These are phyloP conservation scores for Agapornis canus DNA, from an alignment of 2,797 vertebrate species.

Conservation along the genomic window DNA sequence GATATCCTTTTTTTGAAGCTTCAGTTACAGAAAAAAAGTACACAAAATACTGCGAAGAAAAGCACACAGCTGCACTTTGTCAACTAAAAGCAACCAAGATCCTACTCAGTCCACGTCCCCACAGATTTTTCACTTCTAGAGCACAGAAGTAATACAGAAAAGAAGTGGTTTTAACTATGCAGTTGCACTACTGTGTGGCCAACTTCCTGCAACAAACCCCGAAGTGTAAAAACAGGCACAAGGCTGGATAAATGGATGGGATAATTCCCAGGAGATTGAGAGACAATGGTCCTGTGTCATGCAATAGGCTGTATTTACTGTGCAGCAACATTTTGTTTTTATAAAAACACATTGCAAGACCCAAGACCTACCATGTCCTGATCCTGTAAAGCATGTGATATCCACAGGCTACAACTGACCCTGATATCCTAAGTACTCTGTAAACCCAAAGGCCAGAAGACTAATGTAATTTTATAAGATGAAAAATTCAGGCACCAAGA, in stretches of 20 bases:
- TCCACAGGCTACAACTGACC: neutral
- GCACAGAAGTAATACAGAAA: neutral
- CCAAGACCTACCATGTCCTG: neutral
- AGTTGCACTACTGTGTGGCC: neutral
- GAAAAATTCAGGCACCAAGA: neutral
- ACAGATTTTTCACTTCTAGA: neutral
- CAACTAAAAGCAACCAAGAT: neutral
- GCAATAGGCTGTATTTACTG: neutral
- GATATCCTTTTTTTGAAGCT: neutral
- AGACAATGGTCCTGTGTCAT: accelerated
- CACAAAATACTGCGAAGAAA: neutral
- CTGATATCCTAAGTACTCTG: neutral
- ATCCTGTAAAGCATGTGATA: accelerated
- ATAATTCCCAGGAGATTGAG: neutral
- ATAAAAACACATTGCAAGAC: neutral
- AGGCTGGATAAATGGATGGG: neutral
- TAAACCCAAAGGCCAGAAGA: neutral
- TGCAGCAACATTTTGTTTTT: neutral
- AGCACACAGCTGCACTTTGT: neutral
- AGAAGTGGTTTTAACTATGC: neutral
- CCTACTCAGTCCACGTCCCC: neutral
- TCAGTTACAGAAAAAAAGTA: neutral
- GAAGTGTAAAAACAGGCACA: neutral
- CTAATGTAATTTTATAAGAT: neutral
- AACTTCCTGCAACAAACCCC: neutral